Evolutionary conservation across 2,113 vertebrate genomes (phyloP).

Genomic region (Larimichthys crocea): DNA sequence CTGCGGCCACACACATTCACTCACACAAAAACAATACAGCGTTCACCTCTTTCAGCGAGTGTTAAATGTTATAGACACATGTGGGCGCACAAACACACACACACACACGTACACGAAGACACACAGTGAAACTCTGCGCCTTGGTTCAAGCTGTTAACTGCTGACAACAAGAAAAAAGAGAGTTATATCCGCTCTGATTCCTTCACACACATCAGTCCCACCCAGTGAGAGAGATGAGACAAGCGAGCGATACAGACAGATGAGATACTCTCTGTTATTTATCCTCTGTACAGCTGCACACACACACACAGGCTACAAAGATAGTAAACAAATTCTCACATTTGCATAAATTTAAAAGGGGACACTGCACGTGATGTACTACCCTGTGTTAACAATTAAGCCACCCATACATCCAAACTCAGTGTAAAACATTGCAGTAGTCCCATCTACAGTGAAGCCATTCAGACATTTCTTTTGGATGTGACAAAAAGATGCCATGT

Average conservation of each 20-base stretch:
- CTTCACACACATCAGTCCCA: constrained; percentile 71
- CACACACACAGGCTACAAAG: background rate
- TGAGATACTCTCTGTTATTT: constrained; percentile 61
- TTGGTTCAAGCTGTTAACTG: constrained; percentile 60
- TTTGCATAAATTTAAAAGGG: constrained; percentile 2
- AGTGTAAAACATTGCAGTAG: no score
- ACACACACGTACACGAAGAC: constrained; percentile 11
- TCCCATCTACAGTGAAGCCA: background rate
- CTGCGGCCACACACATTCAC: background rate
- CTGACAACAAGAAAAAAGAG: constrained; percentile 69
- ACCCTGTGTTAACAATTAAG: background rate
- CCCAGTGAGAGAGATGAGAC: constrained; percentile 54
- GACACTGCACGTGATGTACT: background rate
- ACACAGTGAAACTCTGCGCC: constrained; percentile 21
- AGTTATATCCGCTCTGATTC: constrained; percentile 78
- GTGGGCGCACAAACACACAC: constrained; percentile 13
- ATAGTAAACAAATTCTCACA: background rate
- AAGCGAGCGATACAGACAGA: constrained; percentile 51
- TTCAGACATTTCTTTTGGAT: background rate
- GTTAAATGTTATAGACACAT: constrained; percentile 24
- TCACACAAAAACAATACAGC: constrained; percentile 25
- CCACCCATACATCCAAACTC: background rate
- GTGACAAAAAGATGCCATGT: background rate
- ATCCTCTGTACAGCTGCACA: constrained; percentile 35
- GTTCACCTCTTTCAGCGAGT: constrained; percentile 2